These are phyloP conservation scores for Xyliphius kryptos DNA, from an alignment of 2,113 vertebrate genomes.

Conservation along the genomic window DNA sequence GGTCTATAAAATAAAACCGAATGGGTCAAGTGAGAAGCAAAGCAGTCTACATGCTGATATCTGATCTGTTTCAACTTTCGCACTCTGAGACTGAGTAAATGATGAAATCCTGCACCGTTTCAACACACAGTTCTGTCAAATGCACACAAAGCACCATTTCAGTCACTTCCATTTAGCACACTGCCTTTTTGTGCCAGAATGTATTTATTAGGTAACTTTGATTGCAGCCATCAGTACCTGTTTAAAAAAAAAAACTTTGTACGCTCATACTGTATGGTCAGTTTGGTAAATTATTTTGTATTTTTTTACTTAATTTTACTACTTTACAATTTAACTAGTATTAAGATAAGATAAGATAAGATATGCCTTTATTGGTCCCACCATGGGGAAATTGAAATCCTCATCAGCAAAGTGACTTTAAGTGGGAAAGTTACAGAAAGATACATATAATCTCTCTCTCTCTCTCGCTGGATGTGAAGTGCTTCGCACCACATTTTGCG, in stretches of 20 bases:
- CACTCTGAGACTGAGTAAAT: conserved; percentile 1
- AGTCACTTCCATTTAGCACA: conserved; percentile 6
- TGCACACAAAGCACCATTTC: neutral
- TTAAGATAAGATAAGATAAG: no score
- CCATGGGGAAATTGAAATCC: no score
- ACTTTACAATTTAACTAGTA: no score
- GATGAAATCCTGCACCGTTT: conserved; percentile 18
- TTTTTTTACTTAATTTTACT: no score
- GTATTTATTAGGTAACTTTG: neutral
- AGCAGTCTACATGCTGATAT: conserved; percentile 9
- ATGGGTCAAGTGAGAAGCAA: conserved; percentile 12
- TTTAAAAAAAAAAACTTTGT: neutral
- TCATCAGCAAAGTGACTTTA: no score
- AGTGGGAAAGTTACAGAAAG: no score
- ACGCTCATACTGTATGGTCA: neutral
- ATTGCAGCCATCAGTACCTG: neutral
- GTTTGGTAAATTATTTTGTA: no score
- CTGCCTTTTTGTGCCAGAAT: neutral
- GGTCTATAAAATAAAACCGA: neutral
- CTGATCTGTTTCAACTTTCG: conserved; percentile 6
- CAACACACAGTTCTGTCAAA: conserved; percentile 3
- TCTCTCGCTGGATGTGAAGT: no score
- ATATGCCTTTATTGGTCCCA: no score
- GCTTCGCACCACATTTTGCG: no score
- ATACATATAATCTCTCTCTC: no score